A percentile compares a stretch with the other conserved stretches of the same genome.
phyloP scores from a whole-genome alignment of 30 jellyfish, hydroid and myxozoan genomes.

The Rhopilema esculentum region DNA sequence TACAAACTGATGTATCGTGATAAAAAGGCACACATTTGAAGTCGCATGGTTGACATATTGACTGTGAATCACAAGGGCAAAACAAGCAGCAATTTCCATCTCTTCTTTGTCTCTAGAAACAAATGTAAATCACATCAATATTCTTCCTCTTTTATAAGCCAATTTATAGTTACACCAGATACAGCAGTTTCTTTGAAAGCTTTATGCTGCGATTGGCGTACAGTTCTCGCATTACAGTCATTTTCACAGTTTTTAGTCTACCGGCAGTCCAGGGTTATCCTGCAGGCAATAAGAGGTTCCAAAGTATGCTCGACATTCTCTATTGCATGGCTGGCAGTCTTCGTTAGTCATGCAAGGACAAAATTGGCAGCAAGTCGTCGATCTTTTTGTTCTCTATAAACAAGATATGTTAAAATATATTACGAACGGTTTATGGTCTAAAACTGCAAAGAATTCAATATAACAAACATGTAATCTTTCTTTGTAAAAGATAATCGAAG shows the following conservation, averaged over 20 bases:
- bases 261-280: neutral
- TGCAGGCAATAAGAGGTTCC: neutral
- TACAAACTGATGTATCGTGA: neutral
- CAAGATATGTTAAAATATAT: neutral
- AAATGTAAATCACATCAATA: neutral
- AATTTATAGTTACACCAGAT: neutral
- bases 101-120: neutral
- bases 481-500: no score
- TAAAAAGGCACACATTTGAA: conserved; percentile 4
- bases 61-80: conserved; percentile 7
- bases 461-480: no score
- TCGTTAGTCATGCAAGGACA: neutral
- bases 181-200: no score
- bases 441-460: no score
- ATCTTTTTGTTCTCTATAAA: neutral
- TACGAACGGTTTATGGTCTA: no score
- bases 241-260: no score
- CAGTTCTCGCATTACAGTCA: no score
- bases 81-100: neutral
- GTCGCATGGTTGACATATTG: conserved; percentile 15
- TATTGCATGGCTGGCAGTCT: conserved; percentile 16
- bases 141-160: neutral
- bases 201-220: no score
- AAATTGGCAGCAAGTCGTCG: neutral
- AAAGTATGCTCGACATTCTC: neutral